Evolutionary conservation across 2,113 vertebrate species (phyloP), one percentile per base, ranked within the genome.

Genomic region (Ciconia boyciana): DNA sequence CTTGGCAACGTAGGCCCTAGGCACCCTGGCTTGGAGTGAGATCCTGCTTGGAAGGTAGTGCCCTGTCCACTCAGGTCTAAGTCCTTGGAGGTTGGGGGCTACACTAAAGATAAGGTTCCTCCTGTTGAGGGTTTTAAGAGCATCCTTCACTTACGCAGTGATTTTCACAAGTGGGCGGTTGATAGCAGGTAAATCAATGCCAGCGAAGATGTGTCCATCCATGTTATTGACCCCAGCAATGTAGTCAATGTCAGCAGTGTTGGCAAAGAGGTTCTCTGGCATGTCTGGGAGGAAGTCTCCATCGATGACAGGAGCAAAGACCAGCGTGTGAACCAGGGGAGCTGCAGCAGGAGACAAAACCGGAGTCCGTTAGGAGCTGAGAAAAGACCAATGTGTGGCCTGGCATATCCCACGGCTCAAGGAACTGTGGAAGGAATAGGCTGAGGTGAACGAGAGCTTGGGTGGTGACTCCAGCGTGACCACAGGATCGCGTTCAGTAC

Each of bases 211-310:
- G 93, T 99, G 99, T 19, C 98, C 99, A 0, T 99, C 99, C 99
- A 99, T 99, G 97, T 99, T 17, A 8, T 99, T 99, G 96, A 97
- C 80, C 51, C 99, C 99, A 0, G 93, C 98, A 0, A 99, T 57
- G 97, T 99, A 99, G 96, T 99, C 99, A 1, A 99, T 96, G 41
- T 98, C 98, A 0, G 99, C 99, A 0, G 99, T 55, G 0, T 99
- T 99, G 91, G 93, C 91, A 58, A 98, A 99, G 65, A 99, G 98
- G 0, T 98, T 98, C 43, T 94, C 28, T 6, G 99, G 99, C 2
- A 94, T 24, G 9, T 98, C 98, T 0, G 99, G 99, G 52, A 99
- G 87, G 97, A 99, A 99, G 92, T 99, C 99, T 1, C 99, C 99
- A 8, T 99, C 99, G 0, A 99, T 5, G 4, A 99, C 99, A 3